Evolutionary conservation across 2,888 invertebrate genomes (phyloP), one percentile per base, ranked within the genome.

Genomic region (Agrochola macilenta): DNA sequence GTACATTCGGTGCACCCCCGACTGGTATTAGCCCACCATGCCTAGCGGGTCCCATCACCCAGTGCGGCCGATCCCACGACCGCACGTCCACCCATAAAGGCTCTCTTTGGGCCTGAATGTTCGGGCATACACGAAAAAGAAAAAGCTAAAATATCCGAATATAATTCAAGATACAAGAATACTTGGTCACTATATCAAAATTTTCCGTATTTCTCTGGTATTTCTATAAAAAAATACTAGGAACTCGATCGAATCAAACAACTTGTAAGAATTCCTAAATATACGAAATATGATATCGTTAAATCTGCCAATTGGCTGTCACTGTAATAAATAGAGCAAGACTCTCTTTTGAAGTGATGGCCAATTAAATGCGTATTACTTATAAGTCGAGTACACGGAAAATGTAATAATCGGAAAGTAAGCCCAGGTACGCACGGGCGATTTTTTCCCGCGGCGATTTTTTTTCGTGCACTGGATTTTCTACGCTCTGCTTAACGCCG

Each of bases 291-390:
- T 57, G 30, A 64, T 71, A 74, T 60, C 61, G 35, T 75, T 65
- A 81, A 73, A 75, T 76, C 14, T 60, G n/a, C 39, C 69, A 70
- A 83, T 76, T 73, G 75, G 26, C 49, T 39, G 35, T 30, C 14
- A 46, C 52, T 69, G 54, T 60, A 60, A 30, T 60, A 72, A 69
- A 74, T 60, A 71, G 52, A 73, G 78, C n/a, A 49, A 30, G 58
- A 69, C 12, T 65, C 12, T 58, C 64, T 49, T 86, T 85, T 77
- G 77, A 85, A 71, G 77, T 77, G 65, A 77, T 35, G 69, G 66
- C 75, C 77, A 79, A 86, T 79, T 77, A 87, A 75, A 86, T 68
- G 17, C 9, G 68, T 68, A 75, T 73, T 79, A 71, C 64, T 69
- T 43, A 9, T 74, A 74, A 66, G 54, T 70, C 61, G 46, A 82